Evolutionary conservation across 2,888 invertebrate genomes (phyloP).

Genomic region (Clusia tigrina): DNA sequence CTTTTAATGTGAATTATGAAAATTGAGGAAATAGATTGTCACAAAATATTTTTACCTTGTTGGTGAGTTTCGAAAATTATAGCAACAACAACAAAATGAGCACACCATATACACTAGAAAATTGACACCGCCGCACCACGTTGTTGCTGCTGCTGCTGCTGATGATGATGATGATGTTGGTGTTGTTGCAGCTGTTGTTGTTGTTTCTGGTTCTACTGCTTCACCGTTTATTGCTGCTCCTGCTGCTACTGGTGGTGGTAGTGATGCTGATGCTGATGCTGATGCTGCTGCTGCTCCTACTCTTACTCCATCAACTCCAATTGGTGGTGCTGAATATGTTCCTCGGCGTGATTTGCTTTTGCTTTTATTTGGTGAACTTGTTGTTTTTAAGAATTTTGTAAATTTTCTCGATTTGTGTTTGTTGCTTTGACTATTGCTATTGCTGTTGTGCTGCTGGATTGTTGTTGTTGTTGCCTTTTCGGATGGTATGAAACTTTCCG

Average conservation of each 20-base stretch:
- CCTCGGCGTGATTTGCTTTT: slow-evolving; percentile 32
- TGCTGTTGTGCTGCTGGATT: not conserved
- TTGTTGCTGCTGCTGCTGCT: slow-evolving; percentile 44
- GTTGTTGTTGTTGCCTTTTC: no score
- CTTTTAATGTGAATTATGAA: not conserved
- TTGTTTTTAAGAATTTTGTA: no score
- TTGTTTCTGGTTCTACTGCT: slow-evolving; percentile 7
- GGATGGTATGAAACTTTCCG: slow-evolving; percentile 25
- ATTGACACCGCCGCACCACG: slow-evolving; percentile 58
- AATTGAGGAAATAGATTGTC: not conserved
- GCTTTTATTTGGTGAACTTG: not conserved
- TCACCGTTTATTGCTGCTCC: slow-evolving; percentile 4
- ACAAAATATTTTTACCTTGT: slow-evolving; percentile 44
- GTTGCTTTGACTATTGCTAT: slow-evolving; percentile 11
- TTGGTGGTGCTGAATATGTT: slow-evolving; percentile 53
- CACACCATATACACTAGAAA: slow-evolving; percentile 61
- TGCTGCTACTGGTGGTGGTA: slow-evolving; percentile 15
- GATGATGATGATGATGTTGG: slow-evolving; percentile 21
- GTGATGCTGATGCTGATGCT: slow-evolving; percentile 18
- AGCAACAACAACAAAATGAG: slow-evolving; percentile 61
- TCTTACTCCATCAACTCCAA: not conserved
- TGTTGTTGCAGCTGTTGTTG: slow-evolving; percentile 32
- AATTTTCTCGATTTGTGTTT: slow-evolving; percentile 16
- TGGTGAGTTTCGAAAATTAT: slow-evolving; percentile 58
- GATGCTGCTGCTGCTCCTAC: slow-evolving; percentile 15